Conservation (phyloP, 2,797 vertebrate genomes). For the Cuniculus paca region DNA sequence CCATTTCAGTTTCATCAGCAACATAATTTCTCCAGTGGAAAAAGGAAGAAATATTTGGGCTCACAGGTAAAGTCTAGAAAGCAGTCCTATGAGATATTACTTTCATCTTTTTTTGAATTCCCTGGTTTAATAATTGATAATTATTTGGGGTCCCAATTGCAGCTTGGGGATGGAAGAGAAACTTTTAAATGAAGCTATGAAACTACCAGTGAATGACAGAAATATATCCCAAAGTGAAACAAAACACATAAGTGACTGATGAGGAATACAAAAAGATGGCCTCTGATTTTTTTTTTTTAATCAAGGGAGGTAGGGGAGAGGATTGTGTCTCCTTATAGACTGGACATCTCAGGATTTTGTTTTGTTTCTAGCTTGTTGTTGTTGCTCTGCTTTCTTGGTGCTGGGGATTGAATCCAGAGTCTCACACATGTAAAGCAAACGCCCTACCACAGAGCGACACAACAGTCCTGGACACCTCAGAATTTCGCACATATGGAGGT, state of each 20-base stretch:
- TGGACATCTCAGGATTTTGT: background rate
- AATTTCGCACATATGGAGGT: fast-evolving
- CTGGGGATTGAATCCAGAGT: background rate
- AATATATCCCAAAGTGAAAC: background rate
- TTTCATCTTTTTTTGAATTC: constrained; percentile 26
- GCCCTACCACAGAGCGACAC: background rate
- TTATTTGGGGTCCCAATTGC: background rate
- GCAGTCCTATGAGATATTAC: background rate
- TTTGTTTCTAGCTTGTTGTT: background rate
- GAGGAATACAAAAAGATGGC: background rate
- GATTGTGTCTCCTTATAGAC: background rate
- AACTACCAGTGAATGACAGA: background rate
- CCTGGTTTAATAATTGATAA: background rate
- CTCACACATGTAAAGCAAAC: background rate
- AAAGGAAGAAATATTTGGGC: constrained; percentile 41
- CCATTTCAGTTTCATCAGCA: constrained; percentile 59
- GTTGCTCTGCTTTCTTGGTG: background rate
- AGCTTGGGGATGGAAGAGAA: background rate
- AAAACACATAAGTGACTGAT: background rate
- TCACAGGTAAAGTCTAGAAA: background rate
- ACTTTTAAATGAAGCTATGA: background rate
- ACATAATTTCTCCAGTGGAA: constrained; percentile 54
- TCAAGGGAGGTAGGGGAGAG: background rate
- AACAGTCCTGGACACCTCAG: background rate
- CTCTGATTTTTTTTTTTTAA: background rate